Base-by-base conservation (phyloP, 2,888 invertebrate species). In the Theretra japonica region DNA sequence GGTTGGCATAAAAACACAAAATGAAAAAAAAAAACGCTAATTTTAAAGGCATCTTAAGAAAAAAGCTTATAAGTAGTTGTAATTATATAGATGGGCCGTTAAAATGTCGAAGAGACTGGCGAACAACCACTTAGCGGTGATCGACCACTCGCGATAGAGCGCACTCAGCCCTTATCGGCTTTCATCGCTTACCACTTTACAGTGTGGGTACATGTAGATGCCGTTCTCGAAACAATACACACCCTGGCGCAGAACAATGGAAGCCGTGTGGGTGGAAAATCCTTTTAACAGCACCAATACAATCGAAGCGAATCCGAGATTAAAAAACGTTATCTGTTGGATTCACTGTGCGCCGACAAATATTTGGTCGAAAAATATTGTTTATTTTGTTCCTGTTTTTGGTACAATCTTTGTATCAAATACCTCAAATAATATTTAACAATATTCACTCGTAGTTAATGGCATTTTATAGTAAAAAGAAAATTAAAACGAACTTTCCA, bases 91-190 rank as follows among this genome's bases (percentile, higher is more conserved):
- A 68, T 41, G n/a, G 23, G 60, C 74, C 74, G 74, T 75, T 69
- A 75, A 75, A 70, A 73, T 73, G 73, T 68, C 72, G 21, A 72
- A 76, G 70, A 75, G 79, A 77, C 77, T 33, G 68, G 72, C 73
- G 73, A 73, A 62, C 75, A 71, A 71, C 76, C 87, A 87, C 90
- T 91, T 84, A 83, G 78, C 85, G 78, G 82, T 81, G 88, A 90
- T 88, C 90, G 89, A 80, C 83, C 90, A 87, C 89, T 91, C 85
- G 71, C 75, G 82, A 82, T 81, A 85, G 76, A 86, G 89, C 88
- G 80, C 86, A 87, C 91, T 92, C 90, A 85, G 88, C 91, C 82
- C 86, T 84, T 90, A 90, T 89, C 89, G 88, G 81, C 85, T 84
- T 83, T 86, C 81, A 82, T 79, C 87, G 82, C 79, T 80, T 80